phyloP scores from a whole-genome alignment of 2,113 vertebrate genomes.

The Malurus cyaneus region DNA sequence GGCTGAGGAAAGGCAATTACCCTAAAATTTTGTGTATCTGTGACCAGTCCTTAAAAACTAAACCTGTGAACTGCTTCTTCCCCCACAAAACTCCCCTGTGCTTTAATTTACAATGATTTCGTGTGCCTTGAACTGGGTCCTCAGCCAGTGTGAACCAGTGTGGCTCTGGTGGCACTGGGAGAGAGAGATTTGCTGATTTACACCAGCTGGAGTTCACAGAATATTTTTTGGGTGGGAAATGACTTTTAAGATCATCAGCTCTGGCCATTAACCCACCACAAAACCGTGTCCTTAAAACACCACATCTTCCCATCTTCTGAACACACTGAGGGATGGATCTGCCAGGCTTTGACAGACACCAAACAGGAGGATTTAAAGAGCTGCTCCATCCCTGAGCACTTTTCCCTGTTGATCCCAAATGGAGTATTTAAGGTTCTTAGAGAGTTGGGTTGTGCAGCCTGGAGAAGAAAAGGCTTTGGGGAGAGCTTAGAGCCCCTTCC shows the following conservation, averaged over 20 bases:
- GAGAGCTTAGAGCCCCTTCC: background rate
- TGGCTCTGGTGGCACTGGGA: background rate
- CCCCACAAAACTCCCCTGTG: no score
- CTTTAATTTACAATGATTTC: background rate
- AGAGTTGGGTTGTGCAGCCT: background rate
- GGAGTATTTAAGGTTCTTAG: fast-evolving
- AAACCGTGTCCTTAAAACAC: background rate
- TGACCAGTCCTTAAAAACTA: background rate
- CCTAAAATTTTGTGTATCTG: background rate
- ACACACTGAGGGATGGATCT: background rate
- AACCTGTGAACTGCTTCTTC: background rate
- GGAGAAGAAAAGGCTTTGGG: background rate
- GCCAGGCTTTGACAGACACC: background rate
- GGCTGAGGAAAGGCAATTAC: background rate
- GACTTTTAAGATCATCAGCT: fast-evolving
- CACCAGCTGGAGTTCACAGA: fast-evolving
- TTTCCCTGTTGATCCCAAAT: background rate
- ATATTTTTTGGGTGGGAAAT: background rate
- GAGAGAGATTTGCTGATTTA: background rate
- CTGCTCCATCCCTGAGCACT: background rate
- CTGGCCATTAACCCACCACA: background rate
- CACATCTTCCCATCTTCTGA: background rate
- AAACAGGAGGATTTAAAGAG: background rate
- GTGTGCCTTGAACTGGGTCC: background rate
- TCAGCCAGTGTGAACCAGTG: background rate